Base-by-base conservation (phyloP, 64 coral and sea anemone genomes). In the Cladopsammia gracilis region DNA sequence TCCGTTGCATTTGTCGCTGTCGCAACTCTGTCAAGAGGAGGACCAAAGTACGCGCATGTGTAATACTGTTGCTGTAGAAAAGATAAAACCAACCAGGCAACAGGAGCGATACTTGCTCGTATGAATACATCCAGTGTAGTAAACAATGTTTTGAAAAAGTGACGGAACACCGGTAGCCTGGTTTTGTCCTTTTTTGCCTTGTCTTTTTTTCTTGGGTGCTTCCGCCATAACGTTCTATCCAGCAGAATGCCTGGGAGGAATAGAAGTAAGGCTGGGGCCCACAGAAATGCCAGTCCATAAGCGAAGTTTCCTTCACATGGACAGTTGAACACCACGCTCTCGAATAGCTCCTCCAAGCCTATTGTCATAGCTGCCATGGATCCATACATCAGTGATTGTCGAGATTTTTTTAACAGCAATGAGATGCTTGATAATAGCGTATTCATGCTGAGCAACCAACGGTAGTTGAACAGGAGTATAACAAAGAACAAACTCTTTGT, bases 311-410 rank as follows among this genome's bases (percentile, higher is more conserved):
- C 18, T 8, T 64, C 26, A n/a, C 58, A 83, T 19, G 58, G 58
- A 64, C 79, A 83, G 59, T 45, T 83, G 19, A 64, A 83, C 60
- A 83, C 79, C 19, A 82, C 59, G 12, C 59, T 64, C 44, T 82
- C 79, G 10, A 82, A 44, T 20, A 64, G 18, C 43, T 61, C 79
- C 11, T 82, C 58, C 2, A 82, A 10, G 6, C 79, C 58, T 4
- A 82, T 59, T 10, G 60, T 80, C 6, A 80, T 3, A 62, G 58
- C 79, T 4, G 58, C 58, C 9, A 64, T 82, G 1, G 79, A 82
- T 0, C 54, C 15, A 61, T 64, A 80, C 25, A 80, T 56, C 56
- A 80, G 22, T 3, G 77, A 61, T 80, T 50, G 77, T 5, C 56
- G 53, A 43, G 77, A 80, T 18, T 61, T 80, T 44, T 25, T 80